Evolutionary conservation across 2,797 vertebrate species (phyloP).

Genomic region (Poeciliopsis turneri): DNA sequence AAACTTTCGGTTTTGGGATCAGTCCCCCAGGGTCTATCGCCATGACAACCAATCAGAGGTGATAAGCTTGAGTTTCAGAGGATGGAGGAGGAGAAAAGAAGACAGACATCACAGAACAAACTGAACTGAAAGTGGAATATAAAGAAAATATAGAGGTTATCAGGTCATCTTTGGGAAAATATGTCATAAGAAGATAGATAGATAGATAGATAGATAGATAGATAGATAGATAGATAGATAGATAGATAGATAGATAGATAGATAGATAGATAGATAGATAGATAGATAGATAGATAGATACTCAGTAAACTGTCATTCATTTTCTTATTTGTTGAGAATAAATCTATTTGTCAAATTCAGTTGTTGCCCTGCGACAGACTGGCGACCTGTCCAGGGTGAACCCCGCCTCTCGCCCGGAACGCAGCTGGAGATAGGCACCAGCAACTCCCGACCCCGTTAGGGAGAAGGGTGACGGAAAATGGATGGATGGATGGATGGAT

Average conservation of each 20-base stretch:
- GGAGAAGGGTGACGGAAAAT: no score
- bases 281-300: slow-evolving; percentile 1
- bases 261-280: slow-evolving; percentile 8
- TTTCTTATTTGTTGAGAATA: no score
- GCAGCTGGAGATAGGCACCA: no score
- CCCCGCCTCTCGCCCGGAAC: no score
- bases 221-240: neutral
- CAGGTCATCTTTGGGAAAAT: slow-evolving; percentile 34
- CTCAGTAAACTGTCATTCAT: no score
- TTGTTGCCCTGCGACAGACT: no score
- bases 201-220: slow-evolving; percentile 9
- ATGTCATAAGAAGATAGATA: slow-evolving; percentile 5
- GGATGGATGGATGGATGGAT: no score
- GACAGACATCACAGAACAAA: slow-evolving; percentile 20
- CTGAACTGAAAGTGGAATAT: slow-evolving; percentile 1
- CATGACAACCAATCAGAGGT: slow-evolving; percentile 80
- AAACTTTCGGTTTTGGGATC: slow-evolving; percentile 81
- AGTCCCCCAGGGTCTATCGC: slow-evolving; percentile 77
- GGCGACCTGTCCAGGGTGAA: no score
- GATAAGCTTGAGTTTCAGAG: slow-evolving; percentile 73
- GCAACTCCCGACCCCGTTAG: no score
- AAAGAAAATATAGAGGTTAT: slow-evolving; percentile 36
- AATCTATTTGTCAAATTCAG: no score
- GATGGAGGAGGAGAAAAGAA: slow-evolving; percentile 49
- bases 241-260: slow-evolving; percentile 9